Percentiles rank a stretch among this genome's conserved stretches.
Conservation (phyloP, 2,113 vertebrate species). For the Puffinus mauretanicus region DNA sequence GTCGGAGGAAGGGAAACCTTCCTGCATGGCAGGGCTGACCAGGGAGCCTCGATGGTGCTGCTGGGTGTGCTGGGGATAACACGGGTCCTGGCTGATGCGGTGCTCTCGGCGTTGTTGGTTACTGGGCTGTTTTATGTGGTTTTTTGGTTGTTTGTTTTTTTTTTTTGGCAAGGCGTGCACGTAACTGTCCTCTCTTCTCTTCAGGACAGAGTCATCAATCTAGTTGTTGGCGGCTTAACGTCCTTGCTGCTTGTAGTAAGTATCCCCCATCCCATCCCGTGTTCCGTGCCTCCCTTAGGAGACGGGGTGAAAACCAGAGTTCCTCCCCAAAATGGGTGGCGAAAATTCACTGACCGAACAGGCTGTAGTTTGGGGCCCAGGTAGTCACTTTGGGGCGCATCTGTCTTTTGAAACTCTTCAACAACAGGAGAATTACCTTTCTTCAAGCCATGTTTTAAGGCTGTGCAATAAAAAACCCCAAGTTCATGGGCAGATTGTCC, state of each 20-base stretch:
- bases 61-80: not conserved
- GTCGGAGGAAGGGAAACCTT: not conserved
- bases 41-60: not conserved
- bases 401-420: not conserved
- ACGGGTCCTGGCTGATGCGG: not conserved
- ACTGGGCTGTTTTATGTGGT: not conserved
- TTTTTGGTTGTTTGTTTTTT: not conserved
- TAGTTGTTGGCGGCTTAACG: slow-evolving; percentile 86
- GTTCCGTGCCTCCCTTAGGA: not conserved
- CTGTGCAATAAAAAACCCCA: not conserved
- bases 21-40: not conserved
- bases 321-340: accelerated
- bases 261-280: not conserved
- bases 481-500: not conserved
- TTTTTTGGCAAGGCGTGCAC: not conserved
- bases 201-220: slow-evolving; percentile 95
- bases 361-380: not conserved
- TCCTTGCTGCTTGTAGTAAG: slow-evolving; percentile 90
- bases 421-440: not conserved
- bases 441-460: not conserved
- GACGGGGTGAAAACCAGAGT: not conserved
- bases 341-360: not conserved
- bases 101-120: not conserved
- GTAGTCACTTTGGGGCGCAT: not conserved
- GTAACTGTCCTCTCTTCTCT: not conserved